These are phyloP conservation scores for Gandaritis pyraliata DNA, from an alignment of 2,888 invertebrate species.

Conservation along the genomic window DNA sequence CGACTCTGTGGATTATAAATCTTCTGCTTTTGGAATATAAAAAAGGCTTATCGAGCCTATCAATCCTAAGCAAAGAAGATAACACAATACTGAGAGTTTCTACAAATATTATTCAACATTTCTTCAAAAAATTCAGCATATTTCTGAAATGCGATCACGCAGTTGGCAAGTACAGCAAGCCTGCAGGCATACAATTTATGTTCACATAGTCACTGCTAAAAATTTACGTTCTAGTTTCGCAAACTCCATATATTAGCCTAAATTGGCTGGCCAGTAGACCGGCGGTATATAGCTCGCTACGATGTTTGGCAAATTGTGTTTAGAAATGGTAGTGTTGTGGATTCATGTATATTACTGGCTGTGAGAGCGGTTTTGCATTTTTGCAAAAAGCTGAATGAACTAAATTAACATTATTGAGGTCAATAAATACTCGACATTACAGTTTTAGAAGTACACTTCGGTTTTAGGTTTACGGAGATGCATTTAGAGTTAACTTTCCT, in stretches of 20 bases:
- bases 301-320: slow-evolving; percentile 21
- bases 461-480: too few relatives aligned
- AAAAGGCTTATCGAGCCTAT: too few relatives aligned
- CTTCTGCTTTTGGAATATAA: too few relatives aligned
- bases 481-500: too few relatives aligned
- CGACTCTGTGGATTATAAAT: too few relatives aligned
- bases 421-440: too few relatives aligned
- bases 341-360: not conserved
- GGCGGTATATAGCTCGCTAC: slow-evolving; percentile 15
- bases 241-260: slow-evolving; percentile 45
- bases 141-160: slow-evolving; percentile 26
- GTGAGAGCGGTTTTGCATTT: not conserved
- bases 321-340: slow-evolving; percentile 13
- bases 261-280: slow-evolving; percentile 34
- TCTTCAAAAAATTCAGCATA: slow-evolving; percentile 10
- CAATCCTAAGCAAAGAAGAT: too few relatives aligned
- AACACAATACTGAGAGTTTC: too few relatives aligned
- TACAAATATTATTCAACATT: not conserved
- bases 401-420: too few relatives aligned
- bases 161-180: slow-evolving; percentile 45
- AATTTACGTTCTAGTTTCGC: slow-evolving; percentile 48
- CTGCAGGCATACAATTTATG: slow-evolving; percentile 52
- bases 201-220: slow-evolving; percentile 47
- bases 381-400: too few relatives aligned
- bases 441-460: too few relatives aligned